phyloP scores from a whole-genome alignment of 2,797 vertebrate species.

The Sylvilagus floridanus region DNA sequence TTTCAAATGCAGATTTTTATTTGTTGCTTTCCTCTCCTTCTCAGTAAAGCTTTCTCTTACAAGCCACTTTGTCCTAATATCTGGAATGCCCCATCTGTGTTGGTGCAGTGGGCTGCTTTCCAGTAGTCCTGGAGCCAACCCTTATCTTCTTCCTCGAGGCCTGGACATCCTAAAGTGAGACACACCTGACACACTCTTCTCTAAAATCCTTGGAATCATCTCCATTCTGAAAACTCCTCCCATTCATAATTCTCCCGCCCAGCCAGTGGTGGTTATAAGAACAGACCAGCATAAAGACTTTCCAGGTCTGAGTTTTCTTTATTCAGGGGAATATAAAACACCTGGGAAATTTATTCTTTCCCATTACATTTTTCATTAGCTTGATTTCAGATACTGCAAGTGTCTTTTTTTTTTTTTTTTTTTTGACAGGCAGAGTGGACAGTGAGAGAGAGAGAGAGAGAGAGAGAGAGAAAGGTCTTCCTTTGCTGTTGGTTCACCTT shows the following conservation, averaged over 20 bases:
- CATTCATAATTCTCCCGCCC: slow-evolving; percentile 61
- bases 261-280: slow-evolving; percentile 66
- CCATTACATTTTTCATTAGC: background rate
- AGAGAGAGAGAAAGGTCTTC: too few relatives aligned
- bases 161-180: slow-evolving; percentile 87
- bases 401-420: slow-evolving; percentile 21
- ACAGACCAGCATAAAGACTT: slow-evolving; percentile 55
- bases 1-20: slow-evolving; percentile 86
- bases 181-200: slow-evolving; percentile 82
- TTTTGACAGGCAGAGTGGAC: too few relatives aligned
- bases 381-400: slow-evolving; percentile 47
- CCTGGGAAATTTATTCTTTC: slow-evolving; percentile 66
- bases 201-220: slow-evolving; percentile 79
- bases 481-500: too few relatives aligned
- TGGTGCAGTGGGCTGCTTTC: slow-evolving; percentile 86
- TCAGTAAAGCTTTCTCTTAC: slow-evolving; percentile 86
- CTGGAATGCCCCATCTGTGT: slow-evolving; percentile 82
- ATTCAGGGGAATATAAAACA: slow-evolving; percentile 54
- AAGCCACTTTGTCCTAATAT: slow-evolving; percentile 87
- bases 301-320: slow-evolving; percentile 39
- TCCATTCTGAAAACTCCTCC: slow-evolving; percentile 67
- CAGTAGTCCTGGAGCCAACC: slow-evolving; percentile 85
- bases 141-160: slow-evolving; percentile 87
- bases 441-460: too few relatives aligned
- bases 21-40: slow-evolving; percentile 86